These are phyloP conservation scores for Lysandra bellargus DNA, from an alignment of 2,888 invertebrate genomes.

Conservation along the genomic window DNA sequence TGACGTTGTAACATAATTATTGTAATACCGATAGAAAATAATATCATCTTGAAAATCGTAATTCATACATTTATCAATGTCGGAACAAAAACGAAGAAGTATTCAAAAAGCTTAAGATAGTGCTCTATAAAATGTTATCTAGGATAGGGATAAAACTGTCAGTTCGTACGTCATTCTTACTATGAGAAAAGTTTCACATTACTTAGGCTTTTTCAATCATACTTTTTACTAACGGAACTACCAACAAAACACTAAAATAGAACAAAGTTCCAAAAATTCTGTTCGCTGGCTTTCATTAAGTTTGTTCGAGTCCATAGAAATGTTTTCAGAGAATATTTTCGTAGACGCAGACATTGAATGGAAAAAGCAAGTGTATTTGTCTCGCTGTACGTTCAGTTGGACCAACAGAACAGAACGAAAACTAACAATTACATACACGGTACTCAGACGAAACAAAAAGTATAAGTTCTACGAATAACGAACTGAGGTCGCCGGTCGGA, in stretches of 20 bases:
- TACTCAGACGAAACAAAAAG: neutral
- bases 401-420: neutral
- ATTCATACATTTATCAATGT: neutral
- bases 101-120: neutral
- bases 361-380: neutral
- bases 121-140: neutral
- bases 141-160: neutral
- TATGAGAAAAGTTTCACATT: neutral
- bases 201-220: neutral
- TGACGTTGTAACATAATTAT: too few species aligned
- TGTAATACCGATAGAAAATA: too few species aligned
- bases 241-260: too few species aligned
- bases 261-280: too few species aligned
- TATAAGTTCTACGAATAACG: too few species aligned
- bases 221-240: neutral
- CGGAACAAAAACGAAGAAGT: neutral
- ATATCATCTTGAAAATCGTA: too few species aligned
- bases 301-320: neutral
- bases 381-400: neutral
- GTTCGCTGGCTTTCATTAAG: too few species aligned
- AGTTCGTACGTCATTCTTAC: neutral
- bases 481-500: neutral
- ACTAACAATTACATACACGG: constrained; percentile 1
- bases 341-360: neutral
- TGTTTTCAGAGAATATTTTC: neutral